A percentile compares a stretch with the other conserved stretches of the same genome.
Evolutionary conservation across 37 sponge, comb jelly and placozoan genomes (phyloP).

Genomic region (Crambe crambe): DNA sequence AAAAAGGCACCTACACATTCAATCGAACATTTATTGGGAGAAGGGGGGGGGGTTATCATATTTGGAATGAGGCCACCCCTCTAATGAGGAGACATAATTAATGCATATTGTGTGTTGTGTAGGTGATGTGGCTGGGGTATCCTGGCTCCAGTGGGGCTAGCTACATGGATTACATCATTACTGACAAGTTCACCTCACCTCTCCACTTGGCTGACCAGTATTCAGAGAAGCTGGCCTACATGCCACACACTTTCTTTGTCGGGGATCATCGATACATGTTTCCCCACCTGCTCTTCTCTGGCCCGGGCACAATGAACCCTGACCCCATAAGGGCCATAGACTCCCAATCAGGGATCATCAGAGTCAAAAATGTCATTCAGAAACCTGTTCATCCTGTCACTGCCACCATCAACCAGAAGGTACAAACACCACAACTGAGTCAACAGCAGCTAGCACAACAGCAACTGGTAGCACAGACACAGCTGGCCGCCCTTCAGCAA

Average conservation of each 20-base stretch:
- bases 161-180: conserved; percentile 99
- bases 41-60: too few species aligned
- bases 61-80: too few species aligned
- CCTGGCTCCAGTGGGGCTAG: conserved; percentile 96
- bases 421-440: background rate
- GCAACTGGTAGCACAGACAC: conserved; percentile 29
- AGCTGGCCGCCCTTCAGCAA: conserved; percentile 20
- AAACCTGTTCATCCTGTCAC: conserved; percentile 54
- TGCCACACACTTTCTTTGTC: conserved; percentile 98
- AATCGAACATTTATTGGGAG: too few species aligned
- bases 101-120: too few species aligned
- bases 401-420: conserved; percentile 9
- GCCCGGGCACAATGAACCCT: conserved; percentile 67
- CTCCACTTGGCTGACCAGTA: conserved; percentile 87
- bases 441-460: conserved; percentile 22
- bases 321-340: conserved; percentile 66
- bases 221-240: conserved; percentile 96
- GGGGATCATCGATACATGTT: conserved; percentile 99
- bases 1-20: background rate
- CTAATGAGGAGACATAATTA: too few species aligned
- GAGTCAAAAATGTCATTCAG: conserved; percentile 66
- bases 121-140: conserved; percentile 99
- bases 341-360: conserved; percentile 79
- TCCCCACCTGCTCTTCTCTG: conserved; percentile 88
- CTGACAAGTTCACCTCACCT: conserved; percentile 92